phyloP scores from a whole-genome alignment of 1,140 invertebrate genomes.

The Argopecten irradians region DNA sequence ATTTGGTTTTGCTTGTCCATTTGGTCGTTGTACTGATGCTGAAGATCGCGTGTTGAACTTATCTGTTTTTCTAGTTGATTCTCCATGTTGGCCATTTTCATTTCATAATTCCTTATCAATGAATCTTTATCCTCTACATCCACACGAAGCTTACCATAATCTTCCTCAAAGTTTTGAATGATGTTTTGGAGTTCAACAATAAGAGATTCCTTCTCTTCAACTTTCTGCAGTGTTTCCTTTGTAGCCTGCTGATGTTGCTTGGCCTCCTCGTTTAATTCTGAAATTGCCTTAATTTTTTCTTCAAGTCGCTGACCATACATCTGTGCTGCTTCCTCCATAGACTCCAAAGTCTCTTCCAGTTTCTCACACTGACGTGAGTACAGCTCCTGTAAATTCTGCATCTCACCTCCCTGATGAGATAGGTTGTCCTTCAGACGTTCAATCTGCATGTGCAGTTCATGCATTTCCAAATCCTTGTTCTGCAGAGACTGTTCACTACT shows the following conservation, averaged over 20 bases:
- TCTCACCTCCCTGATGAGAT: slow-evolving; percentile 47
- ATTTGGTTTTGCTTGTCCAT: slow-evolving; percentile 26
- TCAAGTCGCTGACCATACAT: background rate
- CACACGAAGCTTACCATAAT: background rate
- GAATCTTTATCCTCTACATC: background rate
- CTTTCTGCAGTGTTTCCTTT: background rate
- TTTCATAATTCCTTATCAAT: background rate
- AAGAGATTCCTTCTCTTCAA: background rate
- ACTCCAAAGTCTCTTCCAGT: slow-evolving; percentile 44
- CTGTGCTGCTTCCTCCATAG: slow-evolving; percentile 45
- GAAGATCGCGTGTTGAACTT: background rate
- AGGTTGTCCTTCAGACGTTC: slow-evolving; percentile 53
- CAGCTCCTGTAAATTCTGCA: slow-evolving; percentile 53
- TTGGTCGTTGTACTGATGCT: background rate
- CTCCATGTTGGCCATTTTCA: background rate
- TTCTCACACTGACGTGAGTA: slow-evolving; percentile 53
- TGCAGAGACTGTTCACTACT: background rate
- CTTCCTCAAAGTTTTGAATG: background rate
- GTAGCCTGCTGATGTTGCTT: background rate
- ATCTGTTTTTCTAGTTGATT: background rate
- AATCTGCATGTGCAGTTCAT: slow-evolving; percentile 50
- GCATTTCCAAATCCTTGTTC: slow-evolving; percentile 33
- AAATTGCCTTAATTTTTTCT: background rate
- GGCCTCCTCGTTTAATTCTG: background rate
- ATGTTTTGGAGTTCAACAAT: background rate